Evolutionary conservation across 2,888 invertebrate species (phyloP).

Genomic region (Scelioninae gen. 2): DNA sequence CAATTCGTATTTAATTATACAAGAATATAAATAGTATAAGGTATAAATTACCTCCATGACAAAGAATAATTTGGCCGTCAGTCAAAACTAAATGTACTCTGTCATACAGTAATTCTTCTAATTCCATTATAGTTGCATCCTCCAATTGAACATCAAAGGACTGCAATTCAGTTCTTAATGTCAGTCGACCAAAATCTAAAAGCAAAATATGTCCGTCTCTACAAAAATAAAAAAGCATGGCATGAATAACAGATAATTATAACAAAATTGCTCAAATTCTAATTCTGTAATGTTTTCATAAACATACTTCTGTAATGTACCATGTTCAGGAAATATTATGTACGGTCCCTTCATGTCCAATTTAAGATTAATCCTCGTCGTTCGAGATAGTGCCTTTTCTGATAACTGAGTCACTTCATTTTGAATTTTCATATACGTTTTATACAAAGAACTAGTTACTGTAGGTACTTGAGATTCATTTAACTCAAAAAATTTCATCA

Average conservation of each 20-base stretch:
- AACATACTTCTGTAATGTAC: conserved; percentile 83
- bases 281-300: too few relatives aligned
- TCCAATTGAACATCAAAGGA: conserved; percentile 81
- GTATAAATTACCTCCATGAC: conserved; percentile 80
- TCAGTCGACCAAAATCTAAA: conserved; percentile 83
- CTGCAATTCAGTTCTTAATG: conserved; percentile 84
- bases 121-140: conserved; percentile 87
- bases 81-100: conserved; percentile 83
- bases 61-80: conserved; percentile 81
- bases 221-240: not conserved
- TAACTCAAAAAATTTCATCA: conserved; percentile 80
- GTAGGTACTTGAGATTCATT: conserved; percentile 76
- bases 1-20: too few relatives aligned
- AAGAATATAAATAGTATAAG: too few relatives aligned
- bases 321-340: conserved; percentile 85
- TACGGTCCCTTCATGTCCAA: conserved; percentile 87
- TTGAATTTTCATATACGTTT: conserved; percentile 68
- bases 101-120: conserved; percentile 88
- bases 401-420: conserved; percentile 74
- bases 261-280: too few relatives aligned
- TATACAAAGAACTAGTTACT: conserved; percentile 69
- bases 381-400: conserved; percentile 77
- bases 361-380: conserved; percentile 82
- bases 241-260: too few relatives aligned
- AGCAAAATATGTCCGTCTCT: conserved; percentile 75